A percentile compares a stretch with the other conserved stretches of the same genome.
phyloP scores from a whole-genome alignment of 2,797 vertebrate species.

The Knipowitschia caucasica region DNA sequence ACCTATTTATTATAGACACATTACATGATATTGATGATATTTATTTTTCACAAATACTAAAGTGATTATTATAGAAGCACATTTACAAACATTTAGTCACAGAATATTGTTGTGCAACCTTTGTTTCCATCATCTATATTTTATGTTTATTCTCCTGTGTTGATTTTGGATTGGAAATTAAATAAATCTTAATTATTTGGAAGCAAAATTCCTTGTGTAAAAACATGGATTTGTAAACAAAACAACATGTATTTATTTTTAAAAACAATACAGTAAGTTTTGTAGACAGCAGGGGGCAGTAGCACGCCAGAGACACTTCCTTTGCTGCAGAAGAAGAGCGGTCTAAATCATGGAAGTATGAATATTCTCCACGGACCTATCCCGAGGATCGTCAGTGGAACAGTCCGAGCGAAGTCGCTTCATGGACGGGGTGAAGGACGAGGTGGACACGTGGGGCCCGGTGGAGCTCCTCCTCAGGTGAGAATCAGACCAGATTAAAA shows the following conservation, averaged over 20 bases:
- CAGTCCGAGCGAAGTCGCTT: neutral
- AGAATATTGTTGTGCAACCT: constrained; percentile 15
- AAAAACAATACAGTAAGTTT: neutral
- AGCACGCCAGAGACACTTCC: neutral
- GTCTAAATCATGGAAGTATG: too few species aligned
- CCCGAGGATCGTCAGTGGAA: too few species aligned
- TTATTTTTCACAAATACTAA: constrained; percentile 33
- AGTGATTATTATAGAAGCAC: constrained; percentile 21
- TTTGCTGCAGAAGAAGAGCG: neutral
- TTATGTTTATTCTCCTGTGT: constrained; percentile 14
- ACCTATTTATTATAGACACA: constrained; percentile 45
- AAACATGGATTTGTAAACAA: too few species aligned
- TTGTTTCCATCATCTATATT: constrained; percentile 9
- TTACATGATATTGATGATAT: constrained; percentile 45
- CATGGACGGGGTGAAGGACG: constrained; percentile 1
- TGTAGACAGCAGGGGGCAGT: neutral
- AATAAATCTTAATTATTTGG: neutral
- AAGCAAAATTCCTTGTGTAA: too few species aligned
- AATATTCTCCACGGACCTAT: too few species aligned
- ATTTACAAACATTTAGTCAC: constrained; percentile 16
- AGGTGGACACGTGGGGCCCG: neutral
- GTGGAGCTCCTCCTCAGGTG: neutral
- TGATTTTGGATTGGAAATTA: constrained; percentile 4
- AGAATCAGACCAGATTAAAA: neutral
- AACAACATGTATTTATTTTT: too few species aligned